phyloP scores from a whole-genome alignment of 2,113 vertebrate species.

The Ciconia maguari region DNA sequence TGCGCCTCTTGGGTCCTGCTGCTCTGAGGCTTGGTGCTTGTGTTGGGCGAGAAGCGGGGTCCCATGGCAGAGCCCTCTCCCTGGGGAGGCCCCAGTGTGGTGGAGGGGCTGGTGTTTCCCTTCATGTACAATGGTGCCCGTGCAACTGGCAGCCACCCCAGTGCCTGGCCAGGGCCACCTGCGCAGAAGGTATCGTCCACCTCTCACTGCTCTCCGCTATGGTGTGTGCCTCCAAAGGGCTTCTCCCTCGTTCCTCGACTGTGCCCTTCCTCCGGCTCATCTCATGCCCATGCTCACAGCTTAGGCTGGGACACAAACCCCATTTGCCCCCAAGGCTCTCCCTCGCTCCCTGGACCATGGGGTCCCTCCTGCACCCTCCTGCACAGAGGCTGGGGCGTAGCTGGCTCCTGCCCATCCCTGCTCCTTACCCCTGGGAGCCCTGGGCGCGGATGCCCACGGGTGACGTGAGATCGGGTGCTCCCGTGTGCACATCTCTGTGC shows the following conservation, averaged over 20 bases:
- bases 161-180: background rate
- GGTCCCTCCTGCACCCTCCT: background rate
- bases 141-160: too few species aligned
- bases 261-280: background rate
- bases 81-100: background rate
- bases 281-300: background rate
- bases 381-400: rapidly evolving
- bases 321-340: rapidly evolving
- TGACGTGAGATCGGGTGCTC: background rate
- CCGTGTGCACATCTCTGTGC: rapidly evolving
- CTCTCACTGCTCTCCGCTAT: background rate
- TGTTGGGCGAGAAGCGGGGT: background rate
- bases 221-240: background rate
- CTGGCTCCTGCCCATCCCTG: background rate
- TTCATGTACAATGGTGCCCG: background rate
- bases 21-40: background rate
- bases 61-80: background rate
- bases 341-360: background rate
- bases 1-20: background rate
- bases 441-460: rapidly evolving
- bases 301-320: background rate
- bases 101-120: background rate
- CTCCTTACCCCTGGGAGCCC: background rate
- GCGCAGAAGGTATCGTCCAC: background rate
- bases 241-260: background rate